phyloP scores from a whole-genome alignment of 2,888 invertebrate species.

The Drosophila quasianomalipes region DNA sequence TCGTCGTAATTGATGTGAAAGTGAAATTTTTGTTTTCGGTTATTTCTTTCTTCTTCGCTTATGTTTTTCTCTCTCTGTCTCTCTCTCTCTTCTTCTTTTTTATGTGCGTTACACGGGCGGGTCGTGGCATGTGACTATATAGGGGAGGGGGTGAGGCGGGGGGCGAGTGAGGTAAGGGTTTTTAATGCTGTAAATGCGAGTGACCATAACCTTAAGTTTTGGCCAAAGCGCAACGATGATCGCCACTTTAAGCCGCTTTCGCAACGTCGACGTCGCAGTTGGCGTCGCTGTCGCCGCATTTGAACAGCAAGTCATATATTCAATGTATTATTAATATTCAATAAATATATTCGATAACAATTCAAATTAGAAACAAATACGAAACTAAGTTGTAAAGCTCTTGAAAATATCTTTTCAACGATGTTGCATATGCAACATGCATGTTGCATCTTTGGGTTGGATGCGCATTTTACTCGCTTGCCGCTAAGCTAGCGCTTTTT shows the following conservation, averaged over 20 bases:
- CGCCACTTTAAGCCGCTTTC: slow-evolving; percentile 37
- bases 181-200: slow-evolving; percentile 45
- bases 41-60: slow-evolving; percentile 32
- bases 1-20: slow-evolving; percentile 75
- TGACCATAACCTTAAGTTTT: slow-evolving; percentile 77
- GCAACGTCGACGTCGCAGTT: slow-evolving; percentile 11
- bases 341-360: not conserved
- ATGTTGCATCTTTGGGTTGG: not conserved
- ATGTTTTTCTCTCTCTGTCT: not conserved
- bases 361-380: not conserved
- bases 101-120: slow-evolving; percentile 30
- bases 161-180: not conserved
- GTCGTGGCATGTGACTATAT: slow-evolving; percentile 13
- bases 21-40: slow-evolving; percentile 69
- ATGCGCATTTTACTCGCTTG: not conserved
- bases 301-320: slow-evolving; percentile 20
- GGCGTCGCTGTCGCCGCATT: not conserved
- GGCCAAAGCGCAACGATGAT: slow-evolving; percentile 42
- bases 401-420: not conserved
- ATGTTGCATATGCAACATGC: not conserved
- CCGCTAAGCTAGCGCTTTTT: not conserved
- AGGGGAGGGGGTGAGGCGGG: not conserved
- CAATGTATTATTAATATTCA: not conserved
- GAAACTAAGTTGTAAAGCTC: not conserved
- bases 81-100: not conserved